These are phyloP conservation scores for Agrochola lota DNA, from an alignment of 2,888 invertebrate species.

Conservation along the genomic window DNA sequence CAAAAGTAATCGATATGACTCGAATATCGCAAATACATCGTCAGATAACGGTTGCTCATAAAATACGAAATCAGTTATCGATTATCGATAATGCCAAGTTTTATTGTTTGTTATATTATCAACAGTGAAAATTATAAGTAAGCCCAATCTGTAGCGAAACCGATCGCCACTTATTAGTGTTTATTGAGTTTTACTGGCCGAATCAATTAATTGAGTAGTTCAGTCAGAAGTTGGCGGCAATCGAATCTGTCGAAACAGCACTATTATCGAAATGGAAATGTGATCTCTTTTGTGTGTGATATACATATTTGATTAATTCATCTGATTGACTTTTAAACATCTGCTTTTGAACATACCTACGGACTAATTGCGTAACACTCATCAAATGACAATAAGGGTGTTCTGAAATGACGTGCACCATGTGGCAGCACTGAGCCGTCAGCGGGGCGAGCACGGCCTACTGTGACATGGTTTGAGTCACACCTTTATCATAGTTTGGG, in stretches of 20 bases:
- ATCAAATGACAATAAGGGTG: no score
- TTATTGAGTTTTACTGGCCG: conserved; percentile 53
- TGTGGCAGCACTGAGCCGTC: no score
- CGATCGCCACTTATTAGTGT: conserved; percentile 40
- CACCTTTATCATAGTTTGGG: no score
- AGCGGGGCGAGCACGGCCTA: no score
- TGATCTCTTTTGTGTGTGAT: neutral
- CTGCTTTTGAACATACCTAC: neutral
- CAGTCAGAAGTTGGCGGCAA: conserved; percentile 27
- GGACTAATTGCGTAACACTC: no score
- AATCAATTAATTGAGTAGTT: conserved; percentile 46
- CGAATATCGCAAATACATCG: conserved; percentile 24
- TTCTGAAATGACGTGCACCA: no score
- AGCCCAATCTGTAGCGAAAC: conserved; percentile 40
- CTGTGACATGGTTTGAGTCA: no score
- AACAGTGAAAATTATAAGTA: conserved; percentile 20
- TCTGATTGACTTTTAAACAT: neutral
- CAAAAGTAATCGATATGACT: conserved; percentile 20
- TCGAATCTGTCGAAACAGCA: conserved; percentile 22
- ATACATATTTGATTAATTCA: neutral
- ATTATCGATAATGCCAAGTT: conserved; percentile 33
- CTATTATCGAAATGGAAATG: conserved; percentile 31
- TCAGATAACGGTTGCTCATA: conserved; percentile 26
- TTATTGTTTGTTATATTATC: conserved; percentile 32
- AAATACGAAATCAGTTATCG: conserved; percentile 38